These are phyloP conservation scores for Nothocercus julius DNA, from an alignment of 2,113 vertebrate genomes.

Conservation along the genomic window DNA sequence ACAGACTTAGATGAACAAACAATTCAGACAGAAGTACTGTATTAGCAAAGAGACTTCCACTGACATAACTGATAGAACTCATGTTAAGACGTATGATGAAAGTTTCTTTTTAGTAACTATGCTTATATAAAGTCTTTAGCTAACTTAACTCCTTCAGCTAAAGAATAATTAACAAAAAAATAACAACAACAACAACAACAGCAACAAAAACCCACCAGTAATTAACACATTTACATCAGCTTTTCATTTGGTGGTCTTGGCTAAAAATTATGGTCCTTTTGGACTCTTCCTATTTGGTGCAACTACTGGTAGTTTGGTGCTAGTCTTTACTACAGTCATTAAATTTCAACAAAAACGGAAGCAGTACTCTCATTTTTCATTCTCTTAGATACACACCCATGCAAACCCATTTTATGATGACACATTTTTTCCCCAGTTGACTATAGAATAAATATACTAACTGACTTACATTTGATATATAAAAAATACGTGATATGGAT, in stretches of 20 bases:
- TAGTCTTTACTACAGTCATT: background rate
- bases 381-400: background rate
- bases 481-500: background rate
- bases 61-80: background rate
- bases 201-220: background rate
- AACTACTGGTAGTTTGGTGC: background rate
- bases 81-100: background rate
- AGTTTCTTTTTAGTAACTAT: background rate
- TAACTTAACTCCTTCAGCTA: background rate
- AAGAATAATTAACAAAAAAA: background rate
- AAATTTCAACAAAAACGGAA: background rate
- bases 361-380: background rate
- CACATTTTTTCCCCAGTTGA: background rate
- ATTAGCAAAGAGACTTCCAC: background rate
- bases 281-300: background rate
- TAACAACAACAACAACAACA: too few species aligned
- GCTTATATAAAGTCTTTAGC: background rate
- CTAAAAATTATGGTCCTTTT: background rate
- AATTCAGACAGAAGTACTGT: background rate
- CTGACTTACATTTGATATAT: background rate
- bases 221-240: background rate
- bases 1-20: background rate
- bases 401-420: rapidly evolving
- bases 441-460: background rate
- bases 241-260: background rate